Base-by-base conservation (phyloP, 2,888 invertebrate species). In the Lucinisca nassula region DNA sequence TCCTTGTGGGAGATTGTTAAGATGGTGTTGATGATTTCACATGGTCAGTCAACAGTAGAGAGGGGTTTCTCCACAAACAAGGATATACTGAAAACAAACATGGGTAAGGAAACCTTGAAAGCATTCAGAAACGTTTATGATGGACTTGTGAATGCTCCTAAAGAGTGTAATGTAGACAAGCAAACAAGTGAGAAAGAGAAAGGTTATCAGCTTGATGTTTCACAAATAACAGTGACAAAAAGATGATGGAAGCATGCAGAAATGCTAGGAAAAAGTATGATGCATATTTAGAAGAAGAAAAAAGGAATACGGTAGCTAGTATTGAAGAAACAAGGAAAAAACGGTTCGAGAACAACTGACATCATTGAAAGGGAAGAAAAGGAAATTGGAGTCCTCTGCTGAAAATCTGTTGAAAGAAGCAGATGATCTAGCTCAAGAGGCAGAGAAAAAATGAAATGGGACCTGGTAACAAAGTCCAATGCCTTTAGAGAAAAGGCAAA, bases 41-140 rank as follows among this genome's bases (percentile, higher is more conserved):
- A 86, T 83, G 83, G 86, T 27, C 86, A 83, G 51, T 79, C 82
- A 67, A 32, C 86, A 40, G 83, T 87, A 32, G 79, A 86, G 55
- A 21, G 79, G 37, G 82, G 86, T 6, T 86, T 82, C 75, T 86
- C 86, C 24, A 77, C 49, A 70, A 82, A 85, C 72, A 85, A 85
- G 67, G 81, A 84, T 70, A 51, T 83, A 30, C 55, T 83, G 38
- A 51, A 83, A 49, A 49, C 70, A 27, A 84, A 84, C 72, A 84
- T 79, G 79, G 67, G 51, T 37, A 84, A 84, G 40, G 35, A 30
- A 40, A 83, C 32, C n/a, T 51, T 83, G 35, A 83, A 24, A 35
- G 55, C 78, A 6, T 83, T 76, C 74, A 79, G 84, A 51, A 32
- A 51, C 24, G 84, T 79, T 61, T 61, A 84, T 77, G 84, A 84